These are phyloP conservation scores for Xenotilapia caudafasciata DNA, from an alignment of 2,113 vertebrate genomes.

Conservation along the genomic window DNA sequence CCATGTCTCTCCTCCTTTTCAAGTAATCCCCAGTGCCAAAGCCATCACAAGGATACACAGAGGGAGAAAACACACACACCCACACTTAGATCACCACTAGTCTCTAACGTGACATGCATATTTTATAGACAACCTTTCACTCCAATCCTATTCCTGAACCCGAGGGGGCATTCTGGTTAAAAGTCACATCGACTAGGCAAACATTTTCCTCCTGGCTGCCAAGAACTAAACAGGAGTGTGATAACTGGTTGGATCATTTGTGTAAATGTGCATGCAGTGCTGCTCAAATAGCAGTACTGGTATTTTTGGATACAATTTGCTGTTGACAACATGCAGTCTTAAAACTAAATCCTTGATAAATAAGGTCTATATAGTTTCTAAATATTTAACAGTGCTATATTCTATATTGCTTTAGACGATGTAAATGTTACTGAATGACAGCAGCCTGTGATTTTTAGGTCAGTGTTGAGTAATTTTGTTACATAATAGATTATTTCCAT, in stretches of 20 bases:
- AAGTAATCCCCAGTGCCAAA: not conserved
- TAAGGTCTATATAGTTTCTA: not conserved
- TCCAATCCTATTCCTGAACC: slow-evolving; percentile 47
- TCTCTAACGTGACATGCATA: slow-evolving; percentile 60
- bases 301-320: not conserved
- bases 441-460: not conserved
- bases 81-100: not conserved
- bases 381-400: not conserved
- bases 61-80: not conserved
- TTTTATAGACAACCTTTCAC: slow-evolving; percentile 72
- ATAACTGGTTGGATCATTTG: not conserved
- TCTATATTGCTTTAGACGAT: not conserved
- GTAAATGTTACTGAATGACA: not conserved
- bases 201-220: slow-evolving; percentile 39
- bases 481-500: not conserved
- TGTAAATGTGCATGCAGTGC: not conserved
- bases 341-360: not conserved
- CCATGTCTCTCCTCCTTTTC: not conserved
- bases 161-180: slow-evolving; percentile 51
- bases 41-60: not conserved
- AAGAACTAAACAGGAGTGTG: slow-evolving; percentile 25
- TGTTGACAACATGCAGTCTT: not conserved
- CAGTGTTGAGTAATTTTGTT: not conserved
- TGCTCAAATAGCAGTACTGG: not conserved
- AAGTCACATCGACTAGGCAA: slow-evolving; percentile 56